These are phyloP conservation scores for Cacatua alba DNA, from an alignment of 2,113 vertebrate genomes.

Conservation along the genomic window DNA sequence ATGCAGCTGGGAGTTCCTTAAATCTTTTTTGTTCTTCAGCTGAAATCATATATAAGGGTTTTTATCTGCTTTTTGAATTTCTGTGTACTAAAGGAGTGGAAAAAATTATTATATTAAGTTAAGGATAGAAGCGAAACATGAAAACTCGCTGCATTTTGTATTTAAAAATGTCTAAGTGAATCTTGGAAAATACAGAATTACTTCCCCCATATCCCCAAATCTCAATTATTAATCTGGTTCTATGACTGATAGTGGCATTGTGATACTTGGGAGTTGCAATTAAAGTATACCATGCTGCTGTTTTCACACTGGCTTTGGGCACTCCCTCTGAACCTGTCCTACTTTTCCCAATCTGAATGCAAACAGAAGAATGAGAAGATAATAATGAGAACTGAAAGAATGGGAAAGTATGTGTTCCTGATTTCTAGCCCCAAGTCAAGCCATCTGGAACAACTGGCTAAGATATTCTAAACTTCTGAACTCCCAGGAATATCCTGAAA, in stretches of 20 bases:
- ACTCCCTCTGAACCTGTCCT: not conserved
- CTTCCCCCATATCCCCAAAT: not conserved
- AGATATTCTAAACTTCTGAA: not conserved
- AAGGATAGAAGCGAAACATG: not conserved
- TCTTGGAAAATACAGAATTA: not conserved
- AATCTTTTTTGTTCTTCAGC: not conserved
- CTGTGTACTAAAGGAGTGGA: not conserved
- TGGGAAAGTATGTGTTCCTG: not conserved
- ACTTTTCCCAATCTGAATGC: not conserved
- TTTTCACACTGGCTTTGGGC: not conserved
- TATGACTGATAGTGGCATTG: accelerated
- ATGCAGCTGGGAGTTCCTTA: not conserved
- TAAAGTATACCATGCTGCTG: not conserved
- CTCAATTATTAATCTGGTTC: not conserved
- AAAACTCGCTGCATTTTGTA: not conserved
- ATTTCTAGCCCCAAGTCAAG: not conserved
- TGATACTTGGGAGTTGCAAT: not conserved
- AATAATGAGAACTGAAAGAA: not conserved
- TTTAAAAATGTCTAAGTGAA: not conserved
- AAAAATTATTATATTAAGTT: conserved; percentile 10
- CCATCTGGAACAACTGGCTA: not conserved
- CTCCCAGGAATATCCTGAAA: not conserved
- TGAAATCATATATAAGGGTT: not conserved
- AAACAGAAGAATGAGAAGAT: not conserved
- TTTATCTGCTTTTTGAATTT: not conserved